A percentile compares a stretch with the other conserved stretches of the same genome.
phyloP scores from a whole-genome alignment of 2,888 invertebrate species.

The Watsonalla binaria region DNA sequence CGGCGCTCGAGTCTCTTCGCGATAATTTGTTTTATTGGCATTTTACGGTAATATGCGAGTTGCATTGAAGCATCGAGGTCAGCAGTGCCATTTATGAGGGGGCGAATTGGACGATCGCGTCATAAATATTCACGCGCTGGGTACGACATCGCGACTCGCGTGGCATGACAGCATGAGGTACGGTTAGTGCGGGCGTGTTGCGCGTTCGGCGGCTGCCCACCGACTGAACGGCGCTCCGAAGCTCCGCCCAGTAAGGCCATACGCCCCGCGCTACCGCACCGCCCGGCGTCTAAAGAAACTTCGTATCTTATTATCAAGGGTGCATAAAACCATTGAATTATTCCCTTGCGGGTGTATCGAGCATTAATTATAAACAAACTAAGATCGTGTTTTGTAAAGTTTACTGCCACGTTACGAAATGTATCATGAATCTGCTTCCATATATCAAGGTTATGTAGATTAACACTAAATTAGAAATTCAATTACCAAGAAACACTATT shows the following conservation, averaged over 20 bases:
- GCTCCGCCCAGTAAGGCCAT: conserved; percentile 67
- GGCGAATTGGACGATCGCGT: conserved; percentile 61
- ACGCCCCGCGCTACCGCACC: conserved; percentile 58
- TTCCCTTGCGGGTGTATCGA: conserved; percentile 63
- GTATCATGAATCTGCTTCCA: conserved; percentile 8
- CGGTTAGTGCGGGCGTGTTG: conserved; percentile 41
- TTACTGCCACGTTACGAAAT: conserved; percentile 20
- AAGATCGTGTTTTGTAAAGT: conserved; percentile 44
- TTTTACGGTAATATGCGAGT: conserved; percentile 63
- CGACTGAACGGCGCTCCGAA: conserved; percentile 62
- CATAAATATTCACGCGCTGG: conserved; percentile 71
- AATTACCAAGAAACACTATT: too few relatives aligned
- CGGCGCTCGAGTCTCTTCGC: conserved; percentile 67
- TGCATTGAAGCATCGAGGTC: conserved; percentile 55
- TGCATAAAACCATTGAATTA: conserved; percentile 71
- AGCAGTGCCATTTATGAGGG: conserved; percentile 69
- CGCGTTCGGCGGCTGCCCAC: conserved; percentile 70
- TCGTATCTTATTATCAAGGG: conserved; percentile 74
- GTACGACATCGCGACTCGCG: conserved; percentile 69
- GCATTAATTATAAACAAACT: conserved; percentile 66
- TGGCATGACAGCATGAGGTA: conserved; percentile 49
- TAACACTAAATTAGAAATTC: too few relatives aligned
- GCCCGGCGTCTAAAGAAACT: conserved; percentile 70
- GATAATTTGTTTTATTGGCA: conserved; percentile 68
- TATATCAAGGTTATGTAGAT: conserved; percentile 2